A percentile compares a stretch with the other conserved stretches of the same genome.
Evolutionary conservation across 1,140 invertebrate genomes (phyloP).

Genomic region (Amphibalanus amphitrite): DNA sequence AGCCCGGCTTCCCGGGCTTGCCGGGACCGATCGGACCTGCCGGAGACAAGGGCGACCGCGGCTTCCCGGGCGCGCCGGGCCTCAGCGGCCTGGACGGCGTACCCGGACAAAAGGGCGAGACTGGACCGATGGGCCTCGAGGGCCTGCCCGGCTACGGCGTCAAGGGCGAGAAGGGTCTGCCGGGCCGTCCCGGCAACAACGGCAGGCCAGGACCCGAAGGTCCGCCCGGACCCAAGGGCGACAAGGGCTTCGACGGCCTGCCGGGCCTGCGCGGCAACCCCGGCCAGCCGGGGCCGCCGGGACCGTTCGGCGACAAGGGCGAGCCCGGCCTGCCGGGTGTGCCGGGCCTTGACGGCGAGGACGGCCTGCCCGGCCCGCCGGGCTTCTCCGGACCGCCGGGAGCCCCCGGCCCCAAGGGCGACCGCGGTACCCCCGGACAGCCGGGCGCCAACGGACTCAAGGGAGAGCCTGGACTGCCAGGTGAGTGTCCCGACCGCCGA

Average conservation of each 20-base stretch:
- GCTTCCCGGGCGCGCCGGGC: constrained; percentile 33
- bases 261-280: constrained; percentile 49
- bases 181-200: constrained; percentile 47
- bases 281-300: constrained; percentile 38
- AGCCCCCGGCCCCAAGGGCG: constrained; percentile 20
- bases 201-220: constrained; percentile 55
- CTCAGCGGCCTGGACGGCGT: constrained; percentile 14
- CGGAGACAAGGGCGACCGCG: constrained; percentile 31
- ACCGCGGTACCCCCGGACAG: constrained; percentile 16
- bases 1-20: constrained; percentile 30
- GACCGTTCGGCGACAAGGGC: constrained; percentile 45
- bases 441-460: constrained; percentile 20
- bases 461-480: constrained; percentile 27
- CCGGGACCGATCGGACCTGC: constrained; percentile 32
- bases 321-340: constrained; percentile 24
- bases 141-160: no score
- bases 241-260: constrained; percentile 20
- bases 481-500: no score
- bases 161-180: constrained; percentile 37
- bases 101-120: constrained; percentile 37
- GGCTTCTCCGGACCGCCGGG: constrained; percentile 14
- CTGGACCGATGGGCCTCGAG: no score
- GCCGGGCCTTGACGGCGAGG: no score
- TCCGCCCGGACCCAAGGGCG: constrained; percentile 44
- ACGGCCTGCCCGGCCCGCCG: constrained; percentile 20